A percentile compares a stretch with the other conserved stretches of the same genome.
Conservation (phyloP, 92 coral and sea anemone species). For the Epizoanthus scotinus region DNA sequence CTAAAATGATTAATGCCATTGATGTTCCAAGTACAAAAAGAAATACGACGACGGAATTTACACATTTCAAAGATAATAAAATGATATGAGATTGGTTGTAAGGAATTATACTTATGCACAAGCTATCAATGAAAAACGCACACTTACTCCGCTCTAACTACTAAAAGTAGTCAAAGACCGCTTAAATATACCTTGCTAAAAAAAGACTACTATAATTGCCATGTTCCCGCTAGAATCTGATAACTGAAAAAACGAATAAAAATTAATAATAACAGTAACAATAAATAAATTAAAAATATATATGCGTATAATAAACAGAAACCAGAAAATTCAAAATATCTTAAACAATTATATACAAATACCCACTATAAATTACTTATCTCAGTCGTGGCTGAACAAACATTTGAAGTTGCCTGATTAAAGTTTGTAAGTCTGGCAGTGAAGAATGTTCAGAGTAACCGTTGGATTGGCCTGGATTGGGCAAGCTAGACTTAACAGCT, state of each 20-base stretch:
- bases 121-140: too few species aligned
- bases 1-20: slow-evolving; percentile 34
- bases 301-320: neutral
- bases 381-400: neutral
- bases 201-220: too few species aligned
- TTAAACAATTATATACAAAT: neutral
- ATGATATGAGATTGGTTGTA: too few species aligned
- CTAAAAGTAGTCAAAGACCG: too few species aligned
- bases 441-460: slow-evolving; percentile 15
- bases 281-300: too few species aligned
- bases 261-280: too few species aligned
- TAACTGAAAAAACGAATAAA: too few species aligned
- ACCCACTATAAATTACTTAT: slow-evolving; percentile 15
- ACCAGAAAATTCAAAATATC: neutral
- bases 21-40: slow-evolving; percentile 45
- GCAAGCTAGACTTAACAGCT: slow-evolving; percentile 11
- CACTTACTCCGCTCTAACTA: too few species aligned
- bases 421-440: neutral
- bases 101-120: too few species aligned
- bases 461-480: slow-evolving; percentile 2
- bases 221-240: too few species aligned
- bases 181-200: too few species aligned
- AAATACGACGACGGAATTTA: slow-evolving; percentile 16
- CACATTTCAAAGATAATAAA: slow-evolving; percentile 8
- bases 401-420: slow-evolving; percentile 18